A percentile compares a stretch with the other conserved stretches of the same genome.
Conservation (phyloP, 2,113 vertebrate species). For the Grammomys surdaster region DNA sequence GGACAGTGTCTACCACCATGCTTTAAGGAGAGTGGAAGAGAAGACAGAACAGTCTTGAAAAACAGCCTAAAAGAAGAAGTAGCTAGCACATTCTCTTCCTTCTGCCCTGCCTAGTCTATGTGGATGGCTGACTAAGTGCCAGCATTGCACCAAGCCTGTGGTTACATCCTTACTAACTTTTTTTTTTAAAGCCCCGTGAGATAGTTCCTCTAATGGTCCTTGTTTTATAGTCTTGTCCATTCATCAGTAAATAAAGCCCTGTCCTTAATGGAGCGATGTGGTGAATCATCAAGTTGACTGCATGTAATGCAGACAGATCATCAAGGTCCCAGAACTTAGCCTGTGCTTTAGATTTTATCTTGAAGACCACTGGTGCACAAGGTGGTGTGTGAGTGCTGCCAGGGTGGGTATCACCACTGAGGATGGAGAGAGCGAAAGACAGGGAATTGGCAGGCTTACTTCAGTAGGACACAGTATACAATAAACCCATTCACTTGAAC, state of each 20-base stretch:
- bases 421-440: not conserved
- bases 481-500: not conserved
- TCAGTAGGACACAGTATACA: not conserved
- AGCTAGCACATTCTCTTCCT: not conserved
- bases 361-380: accelerated
- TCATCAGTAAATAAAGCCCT: not conserved
- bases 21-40: not conserved
- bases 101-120: not conserved
- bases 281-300: not conserved
- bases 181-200: not conserved
- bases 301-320: accelerated
- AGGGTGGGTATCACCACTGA: not conserved
- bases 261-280: not conserved
- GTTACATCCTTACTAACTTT: not conserved
- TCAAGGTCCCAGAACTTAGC: not conserved
- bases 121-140: not conserved
- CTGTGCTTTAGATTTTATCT: not conserved
- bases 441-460: not conserved
- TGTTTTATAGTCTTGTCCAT: not conserved
- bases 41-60: not conserved
- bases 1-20: not conserved
- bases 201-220: not conserved
- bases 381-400: not conserved
- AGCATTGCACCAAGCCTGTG: accelerated
- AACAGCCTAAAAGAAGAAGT: not conserved